Percentiles rank a stretch among this genome's conserved stretches.
Evolutionary conservation across 2,797 vertebrate genomes (phyloP).

Genomic region (Microctenopoma lineatum): DNA sequence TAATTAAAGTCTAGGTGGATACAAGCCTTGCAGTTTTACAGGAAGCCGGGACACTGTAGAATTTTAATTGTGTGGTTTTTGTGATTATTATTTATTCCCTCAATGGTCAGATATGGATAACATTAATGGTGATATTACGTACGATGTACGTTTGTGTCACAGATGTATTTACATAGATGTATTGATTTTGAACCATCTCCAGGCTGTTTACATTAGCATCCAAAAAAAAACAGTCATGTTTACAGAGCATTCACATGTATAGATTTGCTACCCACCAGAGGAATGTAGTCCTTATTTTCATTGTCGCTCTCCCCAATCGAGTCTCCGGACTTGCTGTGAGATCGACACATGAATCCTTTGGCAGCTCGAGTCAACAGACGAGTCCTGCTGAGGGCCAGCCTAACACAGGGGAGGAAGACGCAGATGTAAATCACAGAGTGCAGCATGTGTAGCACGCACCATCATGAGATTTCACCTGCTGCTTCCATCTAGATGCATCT

Average conservation of each 20-base stretch:
- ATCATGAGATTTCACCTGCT: background rate
- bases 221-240: slow-evolving; percentile 7
- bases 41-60: background rate
- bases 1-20: slow-evolving; percentile 11
- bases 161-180: no score
- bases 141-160: no score
- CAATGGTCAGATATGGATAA: no score
- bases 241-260: slow-evolving; percentile 14
- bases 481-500: background rate
- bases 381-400: slow-evolving; percentile 90
- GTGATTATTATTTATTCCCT: no score
- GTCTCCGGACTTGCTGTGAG: slow-evolving; percentile 85
- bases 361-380: slow-evolving; percentile 90
- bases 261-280: slow-evolving; percentile 85
- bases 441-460: background rate
- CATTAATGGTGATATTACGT: no score
- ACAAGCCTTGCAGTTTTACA: background rate
- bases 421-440: slow-evolving; percentile 2
- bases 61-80: no score
- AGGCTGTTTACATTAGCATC: slow-evolving; percentile 20
- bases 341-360: slow-evolving; percentile 91
- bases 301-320: slow-evolving; percentile 80
- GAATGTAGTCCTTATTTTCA: slow-evolving; percentile 91
- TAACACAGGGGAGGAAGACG: slow-evolving; percentile 58
- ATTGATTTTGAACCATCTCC: no score